Evolutionary conservation across 1,140 invertebrate genomes (phyloP).

Genomic region (Euglossa dilemma): DNA sequence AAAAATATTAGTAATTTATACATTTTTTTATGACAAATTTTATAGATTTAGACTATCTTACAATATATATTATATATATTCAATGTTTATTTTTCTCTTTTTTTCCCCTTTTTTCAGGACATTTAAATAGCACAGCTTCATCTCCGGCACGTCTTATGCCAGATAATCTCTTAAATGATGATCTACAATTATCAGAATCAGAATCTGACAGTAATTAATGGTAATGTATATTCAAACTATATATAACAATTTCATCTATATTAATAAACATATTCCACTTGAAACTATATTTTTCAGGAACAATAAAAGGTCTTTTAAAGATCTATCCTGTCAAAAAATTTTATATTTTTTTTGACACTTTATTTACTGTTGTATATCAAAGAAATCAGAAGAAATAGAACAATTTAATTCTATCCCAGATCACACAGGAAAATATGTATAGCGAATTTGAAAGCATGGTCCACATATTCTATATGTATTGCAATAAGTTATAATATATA

Average conservation of each 20-base stretch:
- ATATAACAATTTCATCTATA: background rate
- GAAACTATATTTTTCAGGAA: conserved; percentile 4
- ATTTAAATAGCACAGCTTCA: conserved; percentile 74
- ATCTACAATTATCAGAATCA: conserved; percentile 90
- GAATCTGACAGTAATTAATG: conserved; percentile 84
- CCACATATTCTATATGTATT: conserved; percentile 6
- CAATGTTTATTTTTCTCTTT: background rate
- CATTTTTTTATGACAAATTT: background rate
- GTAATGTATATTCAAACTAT: conserved; percentile 22
- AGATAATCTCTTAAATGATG: conserved; percentile 86
- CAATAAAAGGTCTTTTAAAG: background rate
- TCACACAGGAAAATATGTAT: background rate
- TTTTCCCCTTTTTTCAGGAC: conserved; percentile 70
- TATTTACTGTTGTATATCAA: background rate
- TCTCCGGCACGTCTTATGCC: conserved; percentile 81
- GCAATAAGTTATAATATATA: conserved; percentile 12
- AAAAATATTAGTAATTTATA: conserved; percentile 33
- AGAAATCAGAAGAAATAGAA: background rate
- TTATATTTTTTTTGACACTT: background rate
- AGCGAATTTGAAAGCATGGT: background rate
- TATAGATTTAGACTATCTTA: too few relatives aligned
- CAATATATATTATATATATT: too few relatives aligned
- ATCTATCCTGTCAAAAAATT: background rate
- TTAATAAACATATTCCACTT: background rate
- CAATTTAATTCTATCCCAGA: background rate